A percentile compares a stretch with the other conserved stretches of the same genome.
phyloP scores from a whole-genome alignment of 2,113 vertebrate genomes.

The Callopanchax toddi region DNA sequence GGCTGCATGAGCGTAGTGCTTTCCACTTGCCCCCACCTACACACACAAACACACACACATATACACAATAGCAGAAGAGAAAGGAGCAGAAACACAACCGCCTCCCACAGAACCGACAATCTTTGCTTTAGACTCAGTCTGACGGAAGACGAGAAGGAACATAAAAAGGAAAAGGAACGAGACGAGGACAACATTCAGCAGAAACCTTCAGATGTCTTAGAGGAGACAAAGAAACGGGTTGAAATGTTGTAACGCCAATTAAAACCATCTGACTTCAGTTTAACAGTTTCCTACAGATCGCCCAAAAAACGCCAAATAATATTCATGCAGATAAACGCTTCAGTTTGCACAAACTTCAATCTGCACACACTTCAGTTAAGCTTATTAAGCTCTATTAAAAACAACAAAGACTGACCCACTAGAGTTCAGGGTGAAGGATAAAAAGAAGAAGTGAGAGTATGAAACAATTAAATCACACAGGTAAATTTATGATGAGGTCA shows the following conservation, averaged over 20 bases:
- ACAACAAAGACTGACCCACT: no score
- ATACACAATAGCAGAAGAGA: slow-evolving; percentile 62
- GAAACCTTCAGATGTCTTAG: neutral
- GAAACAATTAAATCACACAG: no score
- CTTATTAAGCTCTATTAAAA: no score
- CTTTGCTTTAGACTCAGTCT: slow-evolving; percentile 35
- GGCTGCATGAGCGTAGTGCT: slow-evolving; percentile 86
- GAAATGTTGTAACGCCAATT: neutral
- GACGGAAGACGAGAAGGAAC: slow-evolving; percentile 13
- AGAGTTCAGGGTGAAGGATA: no score
- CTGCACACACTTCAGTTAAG: no score
- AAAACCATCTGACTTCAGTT: neutral
- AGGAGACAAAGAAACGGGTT: neutral
- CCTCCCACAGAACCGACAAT: slow-evolving; percentile 58
- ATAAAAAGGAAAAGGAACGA: neutral
- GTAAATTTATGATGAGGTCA: no score
- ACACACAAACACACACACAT: neutral
- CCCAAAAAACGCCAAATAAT: no score
- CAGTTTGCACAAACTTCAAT: no score
- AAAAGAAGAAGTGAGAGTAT: no score
- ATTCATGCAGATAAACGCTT: no score
- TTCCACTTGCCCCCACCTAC: slow-evolving; percentile 76
- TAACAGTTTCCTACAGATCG: no score
- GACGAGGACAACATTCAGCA: neutral
- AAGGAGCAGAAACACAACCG: slow-evolving; percentile 60